These are phyloP conservation scores for Agrotis clavis DNA, from an alignment of 2,888 invertebrate genomes.

Conservation along the genomic window DNA sequence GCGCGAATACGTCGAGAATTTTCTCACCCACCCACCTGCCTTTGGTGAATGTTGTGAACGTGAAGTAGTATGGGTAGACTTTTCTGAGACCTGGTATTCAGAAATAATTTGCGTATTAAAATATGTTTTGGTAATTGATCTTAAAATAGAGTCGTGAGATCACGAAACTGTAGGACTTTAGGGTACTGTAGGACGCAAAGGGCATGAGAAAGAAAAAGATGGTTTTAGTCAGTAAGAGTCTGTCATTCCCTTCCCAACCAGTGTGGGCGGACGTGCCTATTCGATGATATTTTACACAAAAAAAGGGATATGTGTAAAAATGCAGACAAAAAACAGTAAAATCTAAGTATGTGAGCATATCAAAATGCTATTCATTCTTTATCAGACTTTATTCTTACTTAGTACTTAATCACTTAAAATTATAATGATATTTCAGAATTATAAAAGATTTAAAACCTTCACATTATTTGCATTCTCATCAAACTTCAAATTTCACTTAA, in stretches of 20 bases:
- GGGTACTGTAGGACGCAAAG: too few species aligned
- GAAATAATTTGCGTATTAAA: conserved; percentile 30
- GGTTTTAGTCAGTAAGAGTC: too few species aligned
- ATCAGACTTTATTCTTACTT: not conserved
- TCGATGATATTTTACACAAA: too few species aligned
- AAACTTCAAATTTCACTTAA: conserved; percentile 22
- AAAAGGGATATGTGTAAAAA: not conserved
- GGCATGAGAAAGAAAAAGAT: too few species aligned
- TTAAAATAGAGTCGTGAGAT: not conserved
- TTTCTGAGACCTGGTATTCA: conserved; percentile 95
- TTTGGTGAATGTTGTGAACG: conserved; percentile 98
- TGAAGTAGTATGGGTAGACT: conserved; percentile 99
- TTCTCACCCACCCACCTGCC: conserved; percentile 98
- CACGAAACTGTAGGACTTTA: too few species aligned
- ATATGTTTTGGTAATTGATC: not conserved
- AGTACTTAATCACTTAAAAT: not conserved
- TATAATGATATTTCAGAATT: not conserved
- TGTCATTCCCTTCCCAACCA: too few species aligned
- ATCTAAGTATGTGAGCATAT: too few species aligned
- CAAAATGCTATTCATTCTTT: not conserved
- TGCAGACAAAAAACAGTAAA: not conserved
- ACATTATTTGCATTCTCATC: not conserved
- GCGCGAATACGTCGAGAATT: conserved; percentile 97
- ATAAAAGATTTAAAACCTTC: not conserved
- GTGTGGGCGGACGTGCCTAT: too few species aligned